Conservation (phyloP, 2,888 invertebrate species). For the Morpho deidamia region DNA sequence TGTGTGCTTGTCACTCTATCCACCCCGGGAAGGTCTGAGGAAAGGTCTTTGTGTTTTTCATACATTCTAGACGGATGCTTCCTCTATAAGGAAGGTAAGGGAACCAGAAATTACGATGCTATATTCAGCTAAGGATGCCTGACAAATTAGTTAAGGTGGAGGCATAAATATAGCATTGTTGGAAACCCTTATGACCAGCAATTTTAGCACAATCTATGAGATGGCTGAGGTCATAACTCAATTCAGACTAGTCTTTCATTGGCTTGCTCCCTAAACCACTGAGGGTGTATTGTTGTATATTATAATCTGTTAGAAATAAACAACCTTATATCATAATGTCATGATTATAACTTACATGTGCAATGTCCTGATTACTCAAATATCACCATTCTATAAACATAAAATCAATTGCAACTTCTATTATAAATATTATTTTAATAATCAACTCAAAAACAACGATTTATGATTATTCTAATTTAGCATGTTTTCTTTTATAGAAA, state of each 20-base stretch:
- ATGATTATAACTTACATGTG: no score
- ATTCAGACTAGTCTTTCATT: constrained; percentile 92
- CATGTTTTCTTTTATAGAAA: no score
- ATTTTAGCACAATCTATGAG: constrained; percentile 88
- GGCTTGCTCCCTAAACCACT: constrained; percentile 70
- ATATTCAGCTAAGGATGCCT: constrained; percentile 73
- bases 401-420: no score
- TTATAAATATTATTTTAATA: no score
- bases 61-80: constrained; percentile 85
- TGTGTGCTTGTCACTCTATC: constrained; percentile 77
- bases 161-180: constrained; percentile 72
- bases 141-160: constrained; percentile 57
- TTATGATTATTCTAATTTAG: no score
- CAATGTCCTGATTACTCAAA: no score
- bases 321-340: no score
- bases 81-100: constrained; percentile 80
- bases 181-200: constrained; percentile 85
- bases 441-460: no score
- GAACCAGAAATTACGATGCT: constrained; percentile 84
- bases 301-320: no score
- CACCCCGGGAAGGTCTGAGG: constrained; percentile 91
- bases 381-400: no score
- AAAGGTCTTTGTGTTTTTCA: constrained; percentile 70
- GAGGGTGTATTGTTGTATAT: constrained; percentile 50
- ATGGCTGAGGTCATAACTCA: constrained; percentile 83